A percentile compares a stretch with the other conserved stretches of the same genome.
Conservation (phyloP, 2,113 vertebrate genomes). For the Panthera tigris region DNA sequence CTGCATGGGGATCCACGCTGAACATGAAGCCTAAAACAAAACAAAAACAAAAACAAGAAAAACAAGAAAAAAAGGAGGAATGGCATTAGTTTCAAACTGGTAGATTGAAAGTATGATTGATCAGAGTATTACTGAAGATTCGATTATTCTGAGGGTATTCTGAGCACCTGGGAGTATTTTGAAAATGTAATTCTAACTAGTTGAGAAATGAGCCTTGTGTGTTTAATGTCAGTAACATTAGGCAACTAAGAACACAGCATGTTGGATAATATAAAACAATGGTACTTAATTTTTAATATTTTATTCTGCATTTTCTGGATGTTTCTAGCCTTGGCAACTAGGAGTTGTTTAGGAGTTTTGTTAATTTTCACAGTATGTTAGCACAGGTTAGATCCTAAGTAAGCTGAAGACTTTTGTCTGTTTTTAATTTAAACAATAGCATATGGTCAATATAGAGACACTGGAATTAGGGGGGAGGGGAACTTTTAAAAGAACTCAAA, state of each 20-base stretch:
- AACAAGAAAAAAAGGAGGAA: neutral
- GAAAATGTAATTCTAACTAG: neutral
- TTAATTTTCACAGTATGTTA: neutral
- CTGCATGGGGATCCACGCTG: no score
- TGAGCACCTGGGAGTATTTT: neutral
- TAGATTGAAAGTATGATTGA: neutral
- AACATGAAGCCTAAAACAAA: no score
- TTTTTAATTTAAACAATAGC: conserved; percentile 7
- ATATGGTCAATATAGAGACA: neutral
- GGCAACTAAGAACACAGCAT: neutral
- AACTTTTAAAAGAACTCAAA: neutral
- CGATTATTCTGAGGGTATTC: neutral
- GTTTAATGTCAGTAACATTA: neutral
- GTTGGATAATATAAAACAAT: neutral
- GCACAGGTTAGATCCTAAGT: neutral
- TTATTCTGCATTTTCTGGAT: neutral
- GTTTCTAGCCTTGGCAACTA: neutral
- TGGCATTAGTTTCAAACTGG: neutral
- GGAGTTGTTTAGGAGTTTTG: neutral
- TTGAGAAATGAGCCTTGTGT: neutral
- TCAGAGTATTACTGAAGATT: neutral
- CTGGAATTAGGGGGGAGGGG: neutral
- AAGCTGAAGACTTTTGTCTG: neutral
- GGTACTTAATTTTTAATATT: neutral
- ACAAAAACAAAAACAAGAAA: no score